A percentile compares a stretch with the other conserved stretches of the same genome.
Conservation (phyloP, 2,888 invertebrate genomes). For the Isoperla grammatica region DNA sequence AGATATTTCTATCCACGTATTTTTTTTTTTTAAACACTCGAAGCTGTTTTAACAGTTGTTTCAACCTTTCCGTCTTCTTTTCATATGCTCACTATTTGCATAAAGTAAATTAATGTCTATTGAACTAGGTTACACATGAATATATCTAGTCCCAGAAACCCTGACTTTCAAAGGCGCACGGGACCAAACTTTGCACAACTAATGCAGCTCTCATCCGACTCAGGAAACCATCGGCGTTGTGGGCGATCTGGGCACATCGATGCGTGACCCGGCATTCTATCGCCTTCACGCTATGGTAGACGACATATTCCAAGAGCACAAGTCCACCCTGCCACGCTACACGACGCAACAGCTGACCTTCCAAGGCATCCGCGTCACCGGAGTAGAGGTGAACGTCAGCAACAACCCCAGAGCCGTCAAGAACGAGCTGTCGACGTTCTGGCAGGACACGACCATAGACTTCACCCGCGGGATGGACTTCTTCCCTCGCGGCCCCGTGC, state of each 20-base stretch:
- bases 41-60: background rate
- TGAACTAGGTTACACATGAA: no score
- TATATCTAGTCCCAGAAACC: no score
- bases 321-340: slow-evolving; percentile 64
- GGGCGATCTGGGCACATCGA: slow-evolving; percentile 77
- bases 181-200: no score
- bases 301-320: slow-evolving; percentile 69
- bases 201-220: background rate
- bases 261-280: slow-evolving; percentile 86
- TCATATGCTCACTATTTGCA: no score
- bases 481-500: slow-evolving; percentile 32
- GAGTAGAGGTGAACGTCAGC: slow-evolving; percentile 45
- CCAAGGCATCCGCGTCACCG: slow-evolving; percentile 56
- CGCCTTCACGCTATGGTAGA: slow-evolving; percentile 78
- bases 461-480: slow-evolving; percentile 41
- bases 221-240: slow-evolving; percentile 76
- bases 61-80: background rate
- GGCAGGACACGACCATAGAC: slow-evolving; percentile 40
- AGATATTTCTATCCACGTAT: background rate
- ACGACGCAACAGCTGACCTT: slow-evolving; percentile 54
- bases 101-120: no score
- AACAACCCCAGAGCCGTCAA: background rate
- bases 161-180: no score
- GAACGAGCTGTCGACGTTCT: slow-evolving; percentile 37
- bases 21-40: background rate